phyloP scores from a whole-genome alignment of 2,888 invertebrate species.

The Caenorhabditis parvicauda region DNA sequence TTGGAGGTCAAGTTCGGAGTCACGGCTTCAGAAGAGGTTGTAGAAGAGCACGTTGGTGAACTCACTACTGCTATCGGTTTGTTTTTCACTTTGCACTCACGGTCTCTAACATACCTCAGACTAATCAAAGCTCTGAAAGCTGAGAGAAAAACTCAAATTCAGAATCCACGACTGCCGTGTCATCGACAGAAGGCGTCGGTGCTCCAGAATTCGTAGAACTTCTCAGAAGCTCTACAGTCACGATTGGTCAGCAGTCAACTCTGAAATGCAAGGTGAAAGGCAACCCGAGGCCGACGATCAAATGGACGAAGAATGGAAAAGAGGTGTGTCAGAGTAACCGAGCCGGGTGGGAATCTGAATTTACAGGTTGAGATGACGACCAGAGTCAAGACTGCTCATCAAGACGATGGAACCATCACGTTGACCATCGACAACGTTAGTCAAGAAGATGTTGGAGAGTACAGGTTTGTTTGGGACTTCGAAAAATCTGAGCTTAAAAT shows the following conservation, averaged over 20 bases:
- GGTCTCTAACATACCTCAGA: not conserved
- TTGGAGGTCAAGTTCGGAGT: slow-evolving; percentile 46
- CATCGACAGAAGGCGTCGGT: slow-evolving; percentile 16
- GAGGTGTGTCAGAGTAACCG: slow-evolving; percentile 30
- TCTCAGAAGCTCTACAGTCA: slow-evolving; percentile 53
- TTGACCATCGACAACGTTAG: slow-evolving; percentile 49
- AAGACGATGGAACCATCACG: slow-evolving; percentile 55
- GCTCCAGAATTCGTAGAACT: slow-evolving; percentile 61
- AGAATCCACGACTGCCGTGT: slow-evolving; percentile 6
- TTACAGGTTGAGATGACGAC: slow-evolving; percentile 61
- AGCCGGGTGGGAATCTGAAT: too few species aligned
- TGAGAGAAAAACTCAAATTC: not conserved
- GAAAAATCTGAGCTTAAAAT: too few species aligned
- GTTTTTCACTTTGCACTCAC: not conserved
- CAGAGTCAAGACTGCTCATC: slow-evolving; percentile 47
- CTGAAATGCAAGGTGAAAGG: slow-evolving; percentile 83
- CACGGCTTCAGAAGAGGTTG: slow-evolving; percentile 63
- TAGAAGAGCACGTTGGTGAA: too few species aligned
- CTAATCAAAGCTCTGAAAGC: not conserved
- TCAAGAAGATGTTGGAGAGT: slow-evolving; percentile 55
- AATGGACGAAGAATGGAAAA: slow-evolving; percentile 81
- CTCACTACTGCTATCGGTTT: not conserved
- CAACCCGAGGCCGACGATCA: slow-evolving; percentile 86
- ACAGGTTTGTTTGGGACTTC: too few species aligned
- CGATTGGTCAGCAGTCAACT: slow-evolving; percentile 20